A percentile compares a stretch with the other conserved stretches of the same genome.
phyloP scores from a whole-genome alignment of 2,888 invertebrate species.

The Drosophila neotestacea region DNA sequence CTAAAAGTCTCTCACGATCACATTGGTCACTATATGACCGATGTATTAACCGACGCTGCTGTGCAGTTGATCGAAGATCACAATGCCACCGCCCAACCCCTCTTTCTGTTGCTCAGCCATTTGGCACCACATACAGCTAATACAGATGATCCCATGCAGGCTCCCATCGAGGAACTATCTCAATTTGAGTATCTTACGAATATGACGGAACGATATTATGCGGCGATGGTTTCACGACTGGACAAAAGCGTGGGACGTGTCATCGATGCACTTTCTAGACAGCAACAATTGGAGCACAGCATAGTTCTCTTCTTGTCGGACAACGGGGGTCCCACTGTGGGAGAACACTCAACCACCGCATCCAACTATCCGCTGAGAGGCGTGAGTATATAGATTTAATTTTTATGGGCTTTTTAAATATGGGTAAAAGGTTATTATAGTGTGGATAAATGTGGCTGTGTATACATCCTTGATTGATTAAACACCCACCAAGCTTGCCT shows the following conservation, averaged over 20 bases:
- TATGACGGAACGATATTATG: conserved; percentile 88
- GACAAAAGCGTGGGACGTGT: conserved; percentile 94
- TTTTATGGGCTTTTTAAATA: too few species aligned
- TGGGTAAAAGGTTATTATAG: too few species aligned
- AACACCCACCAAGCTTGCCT: too few species aligned
- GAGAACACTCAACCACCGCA: conserved; percentile 89
- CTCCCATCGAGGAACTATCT: conserved; percentile 89
- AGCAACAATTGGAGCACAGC: conserved; percentile 91
- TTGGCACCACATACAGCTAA: conserved; percentile 93
- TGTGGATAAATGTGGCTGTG: too few species aligned
- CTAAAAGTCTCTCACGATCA: conserved; percentile 86
- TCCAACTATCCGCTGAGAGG: conserved; percentile 93
- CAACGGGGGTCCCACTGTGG: conserved; percentile 93
- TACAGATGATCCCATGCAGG: conserved; percentile 89
- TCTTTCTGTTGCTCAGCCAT: conserved; percentile 93
- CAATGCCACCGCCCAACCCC: conserved; percentile 87
- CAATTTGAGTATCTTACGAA: conserved; percentile 89
- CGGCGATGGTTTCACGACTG: conserved; percentile 93
- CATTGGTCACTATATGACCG: conserved; percentile 88
- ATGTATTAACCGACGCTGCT: conserved; percentile 89
- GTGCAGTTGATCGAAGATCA: conserved; percentile 88
- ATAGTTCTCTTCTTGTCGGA: conserved; percentile 94
- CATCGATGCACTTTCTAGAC: conserved; percentile 88
- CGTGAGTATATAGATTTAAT: conserved; percentile 84
- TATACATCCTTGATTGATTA: too few species aligned